A percentile compares a stretch with the other conserved stretches of the same genome.
Conservation (phyloP, 2,888 invertebrate species). For the Ophonus ardosiacus region DNA sequence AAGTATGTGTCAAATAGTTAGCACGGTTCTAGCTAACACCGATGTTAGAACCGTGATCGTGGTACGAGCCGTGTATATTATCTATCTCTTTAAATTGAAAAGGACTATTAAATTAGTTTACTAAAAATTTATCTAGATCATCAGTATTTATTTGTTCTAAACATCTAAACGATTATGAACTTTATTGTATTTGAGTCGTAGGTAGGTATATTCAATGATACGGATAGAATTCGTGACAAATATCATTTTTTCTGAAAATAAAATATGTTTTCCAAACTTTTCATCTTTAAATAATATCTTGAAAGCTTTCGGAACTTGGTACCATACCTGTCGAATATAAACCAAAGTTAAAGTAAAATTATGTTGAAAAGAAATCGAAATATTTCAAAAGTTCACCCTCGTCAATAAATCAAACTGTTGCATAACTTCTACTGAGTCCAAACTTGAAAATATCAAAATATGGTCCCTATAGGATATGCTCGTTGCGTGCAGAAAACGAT, state of each 20-base stretch:
- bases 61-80: no score
- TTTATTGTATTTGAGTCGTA: no score
- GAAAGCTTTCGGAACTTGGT: neutral
- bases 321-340: constrained; percentile 16
- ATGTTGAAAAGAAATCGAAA: constrained; percentile 38
- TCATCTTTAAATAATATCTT: neutral
- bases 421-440: neutral
- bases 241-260: neutral
- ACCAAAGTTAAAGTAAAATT: neutral
- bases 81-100: no score
- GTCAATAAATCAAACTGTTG: constrained; percentile 15
- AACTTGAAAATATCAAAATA: constrained; percentile 14
- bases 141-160: no score
- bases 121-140: no score
- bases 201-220: no score
- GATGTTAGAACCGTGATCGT: no score
- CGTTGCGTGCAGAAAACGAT: constrained; percentile 29
- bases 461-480: constrained; percentile 3
- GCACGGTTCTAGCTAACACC: no score
- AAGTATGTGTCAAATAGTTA: no score
- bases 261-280: neutral
- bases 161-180: no score
- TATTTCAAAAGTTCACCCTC: constrained; percentile 14
- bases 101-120: no score
- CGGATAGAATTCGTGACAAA: no score